Base-by-base conservation (phyloP, 2,113 vertebrate species). In the Micromys minutus region DNA sequence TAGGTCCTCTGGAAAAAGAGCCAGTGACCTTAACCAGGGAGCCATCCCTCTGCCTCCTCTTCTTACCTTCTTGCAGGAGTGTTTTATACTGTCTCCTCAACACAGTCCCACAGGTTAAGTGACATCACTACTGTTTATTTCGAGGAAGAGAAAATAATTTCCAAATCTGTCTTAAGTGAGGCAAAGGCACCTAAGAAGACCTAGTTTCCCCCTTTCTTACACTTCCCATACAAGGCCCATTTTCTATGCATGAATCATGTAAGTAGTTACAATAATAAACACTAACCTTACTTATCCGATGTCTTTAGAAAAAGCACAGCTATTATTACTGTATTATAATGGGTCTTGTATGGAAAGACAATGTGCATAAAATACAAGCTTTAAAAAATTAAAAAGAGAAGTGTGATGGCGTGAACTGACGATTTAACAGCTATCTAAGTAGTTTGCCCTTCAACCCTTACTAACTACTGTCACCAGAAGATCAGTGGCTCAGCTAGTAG, bases 51-150 rank as follows among this genome's bases (percentile, higher is more conserved):
- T 45, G 39, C 4, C 72, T 4, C 89, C 26, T 86, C 79, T 55
- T 63, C 15, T 55, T 89, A 77, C 61, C 59, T 81, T 83, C 87
- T 93, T 85, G 45, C 39, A 57, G 76, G 34, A 87, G 61, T 67
- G 42, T 39, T 96, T 91, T 91, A 22, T 85, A 42, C 57, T 88
- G 7, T n/a, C 47, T 80, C 89, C 52, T 50, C 12, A 86, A 24
- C 87, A 83, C 52, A 90, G 8, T 93, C 85, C 26, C 91, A 24
- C 7, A 42, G 74, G 88, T 39, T 59, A 95, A 92, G 31, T 57
- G 80, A 39, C n/a, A 45, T 86, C 83, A 52, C 39, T 83, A 47
- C 7, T 87, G 24, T 93, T 96, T 92, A 29, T 42, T 36, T 91
- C 9, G 47, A 69, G 61, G 87, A 89, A 69, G 13, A 75, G 39